Conservation (phyloP, 2,113 vertebrate species). For the Anhinga anhinga region DNA sequence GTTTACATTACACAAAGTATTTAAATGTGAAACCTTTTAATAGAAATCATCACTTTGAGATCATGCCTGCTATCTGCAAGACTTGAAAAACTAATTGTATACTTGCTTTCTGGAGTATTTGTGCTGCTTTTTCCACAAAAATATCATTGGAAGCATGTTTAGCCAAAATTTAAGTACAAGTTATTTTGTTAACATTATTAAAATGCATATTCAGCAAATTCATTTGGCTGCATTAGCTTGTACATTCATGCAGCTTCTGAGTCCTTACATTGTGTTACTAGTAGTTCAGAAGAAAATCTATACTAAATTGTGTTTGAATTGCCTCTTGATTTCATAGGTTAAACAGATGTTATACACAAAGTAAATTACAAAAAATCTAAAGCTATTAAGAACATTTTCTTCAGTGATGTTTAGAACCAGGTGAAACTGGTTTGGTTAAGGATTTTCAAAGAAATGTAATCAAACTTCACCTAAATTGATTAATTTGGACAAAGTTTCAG, state of each 20-base stretch:
- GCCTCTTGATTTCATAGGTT: neutral
- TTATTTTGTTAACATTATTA: slow-evolving; percentile 55
- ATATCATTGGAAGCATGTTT: neutral
- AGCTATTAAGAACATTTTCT: neutral
- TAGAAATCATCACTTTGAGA: slow-evolving; percentile 51
- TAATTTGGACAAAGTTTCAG: neutral
- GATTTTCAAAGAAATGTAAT: neutral
- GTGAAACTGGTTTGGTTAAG: neutral
- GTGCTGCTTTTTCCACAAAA: neutral
- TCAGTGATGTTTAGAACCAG: neutral
- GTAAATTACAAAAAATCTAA: neutral
- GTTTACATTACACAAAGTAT: slow-evolving; percentile 44
- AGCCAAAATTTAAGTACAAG: slow-evolving; percentile 32
- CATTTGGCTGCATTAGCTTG: slow-evolving; percentile 1
- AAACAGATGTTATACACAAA: neutral
- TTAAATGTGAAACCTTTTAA: slow-evolving; percentile 51
- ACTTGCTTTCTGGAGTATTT: slow-evolving; percentile 34
- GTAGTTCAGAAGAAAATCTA: neutral
- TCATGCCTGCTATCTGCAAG: neutral
- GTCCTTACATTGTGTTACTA: neutral
- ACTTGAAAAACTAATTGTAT: slow-evolving; percentile 13
- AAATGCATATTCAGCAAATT: slow-evolving; percentile 37
- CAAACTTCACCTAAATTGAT: neutral
- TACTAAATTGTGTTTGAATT: neutral
- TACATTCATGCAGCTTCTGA: neutral